Evolutionary conservation across 2,797 vertebrate species (phyloP).

Genomic region (Typhlichthys eigenmanni): DNA sequence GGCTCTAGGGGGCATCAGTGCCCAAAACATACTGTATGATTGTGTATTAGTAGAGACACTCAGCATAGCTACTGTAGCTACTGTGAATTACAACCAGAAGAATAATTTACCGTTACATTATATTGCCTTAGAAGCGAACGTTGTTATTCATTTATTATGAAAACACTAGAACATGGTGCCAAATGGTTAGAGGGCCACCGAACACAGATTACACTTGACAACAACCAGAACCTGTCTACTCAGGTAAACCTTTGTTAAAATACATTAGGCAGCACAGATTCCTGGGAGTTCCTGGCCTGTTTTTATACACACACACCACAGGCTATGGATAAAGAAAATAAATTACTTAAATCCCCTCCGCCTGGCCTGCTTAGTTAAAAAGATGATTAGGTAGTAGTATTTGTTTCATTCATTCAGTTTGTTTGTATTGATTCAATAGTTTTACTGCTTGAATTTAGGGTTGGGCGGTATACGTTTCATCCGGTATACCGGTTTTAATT

Average conservation of each 20-base stretch:
- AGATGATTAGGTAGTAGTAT: too few species aligned
- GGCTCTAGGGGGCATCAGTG: slow-evolving; percentile 67
- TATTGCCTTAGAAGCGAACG: slow-evolving; percentile 21
- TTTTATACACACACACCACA: too few species aligned
- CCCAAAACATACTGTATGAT: slow-evolving; percentile 18
- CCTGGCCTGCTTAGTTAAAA: too few species aligned
- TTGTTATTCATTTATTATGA: slow-evolving; percentile 22
- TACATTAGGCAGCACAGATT: slow-evolving; percentile 28
- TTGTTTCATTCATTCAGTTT: too few species aligned
- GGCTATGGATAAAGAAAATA: too few species aligned
- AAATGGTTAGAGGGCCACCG: slow-evolving; percentile 18
- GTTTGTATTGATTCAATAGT: too few species aligned
- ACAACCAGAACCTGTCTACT: slow-evolving; percentile 41
- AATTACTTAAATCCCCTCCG: too few species aligned
- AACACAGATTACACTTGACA: slow-evolving; percentile 43
- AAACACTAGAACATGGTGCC: slow-evolving; percentile 20
- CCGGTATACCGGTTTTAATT: too few species aligned
- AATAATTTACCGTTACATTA: slow-evolving; percentile 12
- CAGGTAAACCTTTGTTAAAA: slow-evolving; percentile 22
- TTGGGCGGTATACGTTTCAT: too few species aligned
- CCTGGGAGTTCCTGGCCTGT: slow-evolving; percentile 25
- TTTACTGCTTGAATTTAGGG: too few species aligned
- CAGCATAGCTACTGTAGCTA: not conserved
- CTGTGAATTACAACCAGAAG: not conserved
- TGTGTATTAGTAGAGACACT: slow-evolving; percentile 18